Evolutionary conservation across 2,113 vertebrate genomes (phyloP), one percentile per base, ranked within the genome.

Genomic region (Antechinus stuartii): DNA sequence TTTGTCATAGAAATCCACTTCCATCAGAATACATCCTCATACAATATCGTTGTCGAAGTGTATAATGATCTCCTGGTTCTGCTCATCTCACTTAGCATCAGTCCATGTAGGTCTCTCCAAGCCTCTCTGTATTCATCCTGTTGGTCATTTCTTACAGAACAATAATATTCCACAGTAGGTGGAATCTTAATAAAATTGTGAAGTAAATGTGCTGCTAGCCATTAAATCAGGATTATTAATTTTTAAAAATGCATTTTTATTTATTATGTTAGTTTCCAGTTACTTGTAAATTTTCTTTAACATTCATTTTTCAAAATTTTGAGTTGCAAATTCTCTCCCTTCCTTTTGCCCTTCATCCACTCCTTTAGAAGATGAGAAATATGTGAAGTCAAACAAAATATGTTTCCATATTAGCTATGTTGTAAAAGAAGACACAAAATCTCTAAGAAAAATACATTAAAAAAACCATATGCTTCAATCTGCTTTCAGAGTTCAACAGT

Each of bases 171-270:
- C 42, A 42, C n/a, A 23, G 12, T 56, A 53, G 91, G 53, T n/a
- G 91, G 91, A 92, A 68, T 42, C 42, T 92, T 96, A 95, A 94
- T 95, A 26, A 96, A 91, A 91, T 49, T 61, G 46, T 56, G 24
- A 91, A 91, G 26, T 5, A 91, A 55, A 46, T 24, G 47, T 90
- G 46, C 90, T 96, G 14, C 25, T 90, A 24, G 95, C 16, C 56
- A 91, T 2, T 61, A 52, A 95, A 42, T n/a, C 27, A 47, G 49
- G 76, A 0, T 92, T 90, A 47, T 92, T 95, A 49, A 90, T 76
- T 76, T 76, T 76, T 7, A 7, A 76, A n/a, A 22, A 76, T 76
- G 22, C 16, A 16, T 35, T n/a, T 76, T n/a, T n/a, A 76, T 76
- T 35, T 76, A n/a, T 76, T 76, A 16, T 76, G 6, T n/a, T 76